These are phyloP conservation scores for Scalopus aquaticus DNA, from an alignment of 2,113 vertebrate genomes.

Conservation along the genomic window DNA sequence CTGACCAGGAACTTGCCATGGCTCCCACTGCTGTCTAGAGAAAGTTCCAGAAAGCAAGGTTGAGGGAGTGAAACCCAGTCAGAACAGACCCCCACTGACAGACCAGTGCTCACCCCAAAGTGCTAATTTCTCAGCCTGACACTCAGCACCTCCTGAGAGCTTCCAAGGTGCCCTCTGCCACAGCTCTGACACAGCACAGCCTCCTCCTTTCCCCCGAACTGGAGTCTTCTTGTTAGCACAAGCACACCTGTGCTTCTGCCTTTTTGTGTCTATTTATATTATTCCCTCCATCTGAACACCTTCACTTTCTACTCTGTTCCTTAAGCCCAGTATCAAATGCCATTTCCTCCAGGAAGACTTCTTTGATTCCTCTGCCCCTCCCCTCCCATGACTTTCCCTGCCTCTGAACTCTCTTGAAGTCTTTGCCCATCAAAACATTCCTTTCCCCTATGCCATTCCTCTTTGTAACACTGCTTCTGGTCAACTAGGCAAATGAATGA, in stretches of 20 bases:
- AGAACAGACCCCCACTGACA: neutral
- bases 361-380: neutral
- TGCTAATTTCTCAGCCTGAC: neutral
- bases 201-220: neutral
- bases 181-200: neutral
- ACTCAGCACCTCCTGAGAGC: neutral
- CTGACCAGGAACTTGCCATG: neutral
- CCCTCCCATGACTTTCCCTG: neutral
- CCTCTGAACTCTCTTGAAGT: neutral
- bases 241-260: neutral
- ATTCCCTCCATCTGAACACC: neutral
- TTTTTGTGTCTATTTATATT: neutral
- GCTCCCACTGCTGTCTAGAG: neutral
- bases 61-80: neutral
- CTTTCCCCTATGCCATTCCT: neutral
- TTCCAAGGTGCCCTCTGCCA: neutral
- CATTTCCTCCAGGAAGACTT: constrained; percentile 37
- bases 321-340: neutral
- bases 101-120: neutral
- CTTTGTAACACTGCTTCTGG: neutral
- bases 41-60: neutral
- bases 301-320: neutral
- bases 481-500: neutral
- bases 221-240: neutral
- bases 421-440: neutral